phyloP scores from a whole-genome alignment of 2,797 vertebrate genomes.

The Eleutherodactylus coqui region DNA sequence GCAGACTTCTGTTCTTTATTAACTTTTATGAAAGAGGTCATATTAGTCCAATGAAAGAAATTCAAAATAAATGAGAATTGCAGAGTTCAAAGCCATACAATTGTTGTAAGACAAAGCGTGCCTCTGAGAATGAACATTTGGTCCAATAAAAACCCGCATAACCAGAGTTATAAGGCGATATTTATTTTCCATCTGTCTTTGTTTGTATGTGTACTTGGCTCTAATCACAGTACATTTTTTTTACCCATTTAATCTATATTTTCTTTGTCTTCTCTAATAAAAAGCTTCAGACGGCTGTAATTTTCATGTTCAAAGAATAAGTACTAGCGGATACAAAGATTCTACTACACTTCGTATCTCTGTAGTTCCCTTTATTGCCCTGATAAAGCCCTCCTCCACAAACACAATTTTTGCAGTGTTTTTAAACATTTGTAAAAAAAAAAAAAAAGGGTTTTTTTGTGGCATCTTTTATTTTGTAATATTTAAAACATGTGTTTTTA shows the following conservation, averaged over 20 bases:
- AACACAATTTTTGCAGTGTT: no score
- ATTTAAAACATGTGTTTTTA: no score
- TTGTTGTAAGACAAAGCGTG: constrained; percentile 21
- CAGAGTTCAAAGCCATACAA: constrained; percentile 9
- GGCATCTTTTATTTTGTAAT: no score
- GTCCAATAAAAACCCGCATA: background rate
- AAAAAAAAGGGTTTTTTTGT: no score
- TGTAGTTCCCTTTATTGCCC: background rate
- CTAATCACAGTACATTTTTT: constrained; percentile 15
- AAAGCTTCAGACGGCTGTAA: background rate
- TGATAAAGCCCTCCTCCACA: background rate
- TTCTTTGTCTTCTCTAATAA: background rate
- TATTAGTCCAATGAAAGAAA: constrained; percentile 23
- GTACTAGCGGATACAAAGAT: background rate
- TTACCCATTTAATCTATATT: background rate
- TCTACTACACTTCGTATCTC: background rate
- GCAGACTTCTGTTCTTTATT: constrained; percentile 25
- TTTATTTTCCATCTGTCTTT: constrained; percentile 24
- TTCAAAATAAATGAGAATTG: constrained; percentile 18
- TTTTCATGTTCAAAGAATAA: constrained; percentile 21
- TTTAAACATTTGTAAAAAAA: no score
- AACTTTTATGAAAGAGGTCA: constrained; percentile 1
- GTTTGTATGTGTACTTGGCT: constrained; percentile 29
- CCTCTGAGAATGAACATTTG: constrained; percentile 12
- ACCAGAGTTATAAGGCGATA: constrained; percentile 14